phyloP scores from a whole-genome alignment of 2,888 invertebrate genomes.

The Ischnura elegans region DNA sequence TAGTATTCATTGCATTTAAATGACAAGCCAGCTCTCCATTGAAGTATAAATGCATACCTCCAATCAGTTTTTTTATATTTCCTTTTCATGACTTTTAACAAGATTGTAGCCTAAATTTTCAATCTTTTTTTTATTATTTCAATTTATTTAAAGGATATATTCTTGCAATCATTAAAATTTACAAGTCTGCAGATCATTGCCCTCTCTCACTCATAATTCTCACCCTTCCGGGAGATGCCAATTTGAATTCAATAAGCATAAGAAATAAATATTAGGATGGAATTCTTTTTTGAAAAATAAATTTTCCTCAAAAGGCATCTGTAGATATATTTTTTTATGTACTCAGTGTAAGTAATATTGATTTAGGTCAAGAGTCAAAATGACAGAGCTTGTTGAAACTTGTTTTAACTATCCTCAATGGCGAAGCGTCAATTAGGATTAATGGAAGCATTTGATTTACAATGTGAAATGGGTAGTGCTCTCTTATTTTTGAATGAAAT shows the following conservation, averaged over 20 bases:
- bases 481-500: too few species aligned
- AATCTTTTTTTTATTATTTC: background rate
- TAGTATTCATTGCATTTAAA: background rate
- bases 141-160: background rate
- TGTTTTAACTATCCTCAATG: too few species aligned
- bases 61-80: background rate
- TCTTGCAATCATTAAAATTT: background rate
- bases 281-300: background rate
- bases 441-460: too few species aligned
- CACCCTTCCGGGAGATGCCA: background rate
- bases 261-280: background rate
- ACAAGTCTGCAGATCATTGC: background rate
- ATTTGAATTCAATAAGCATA: background rate
- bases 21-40: background rate
- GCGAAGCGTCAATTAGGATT: too few species aligned
- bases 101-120: background rate
- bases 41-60: background rate
- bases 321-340: background rate
- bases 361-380: background rate
- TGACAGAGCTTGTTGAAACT: too few species aligned
- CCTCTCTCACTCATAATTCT: conserved; percentile 19
- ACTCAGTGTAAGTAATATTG: background rate
- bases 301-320: background rate
- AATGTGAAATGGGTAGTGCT: too few species aligned
- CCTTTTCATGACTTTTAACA: background rate